phyloP scores from a whole-genome alignment of 2,113 vertebrate species.

The Scomber scombrus region DNA sequence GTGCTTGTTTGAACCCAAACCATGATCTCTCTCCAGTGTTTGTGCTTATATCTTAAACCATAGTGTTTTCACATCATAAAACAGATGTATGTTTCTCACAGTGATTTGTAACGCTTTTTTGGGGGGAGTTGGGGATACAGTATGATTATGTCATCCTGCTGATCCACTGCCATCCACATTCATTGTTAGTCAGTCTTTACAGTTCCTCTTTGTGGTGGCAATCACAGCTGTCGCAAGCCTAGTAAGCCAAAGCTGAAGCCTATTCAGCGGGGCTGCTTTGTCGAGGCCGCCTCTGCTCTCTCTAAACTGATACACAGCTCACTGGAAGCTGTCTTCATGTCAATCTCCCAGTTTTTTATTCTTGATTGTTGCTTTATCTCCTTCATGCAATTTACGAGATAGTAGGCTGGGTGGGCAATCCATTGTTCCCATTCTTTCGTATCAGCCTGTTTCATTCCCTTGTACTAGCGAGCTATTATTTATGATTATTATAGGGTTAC shows the following conservation, averaged over 20 bases:
- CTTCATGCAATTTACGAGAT: conserved; percentile 53
- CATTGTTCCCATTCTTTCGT: conserved; percentile 62
- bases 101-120: too few relatives aligned
- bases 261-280: conserved; percentile 34
- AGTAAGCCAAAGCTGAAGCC: conserved; percentile 28
- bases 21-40: too few relatives aligned
- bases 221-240: conserved; percentile 27
- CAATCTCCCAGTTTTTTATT: conserved; percentile 29
- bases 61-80: too few relatives aligned
- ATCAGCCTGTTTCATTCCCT: conserved; percentile 39
- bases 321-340: conserved; percentile 42
- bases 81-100: too few relatives aligned
- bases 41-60: too few relatives aligned
- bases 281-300: conserved; percentile 9
- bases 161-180: not conserved
- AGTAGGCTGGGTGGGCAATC: conserved; percentile 43
- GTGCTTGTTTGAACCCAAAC: too few relatives aligned
- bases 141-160: too few relatives aligned
- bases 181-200: conserved; percentile 32
- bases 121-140: too few relatives aligned
- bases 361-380: conserved; percentile 56
- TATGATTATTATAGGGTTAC: conserved; percentile 45
- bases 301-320: conserved; percentile 27
- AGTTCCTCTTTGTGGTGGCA: conserved; percentile 42
- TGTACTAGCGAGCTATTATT: conserved; percentile 52